Evolutionary conservation across 2,888 invertebrate species (phyloP).

Genomic region (Timandra comae): DNA sequence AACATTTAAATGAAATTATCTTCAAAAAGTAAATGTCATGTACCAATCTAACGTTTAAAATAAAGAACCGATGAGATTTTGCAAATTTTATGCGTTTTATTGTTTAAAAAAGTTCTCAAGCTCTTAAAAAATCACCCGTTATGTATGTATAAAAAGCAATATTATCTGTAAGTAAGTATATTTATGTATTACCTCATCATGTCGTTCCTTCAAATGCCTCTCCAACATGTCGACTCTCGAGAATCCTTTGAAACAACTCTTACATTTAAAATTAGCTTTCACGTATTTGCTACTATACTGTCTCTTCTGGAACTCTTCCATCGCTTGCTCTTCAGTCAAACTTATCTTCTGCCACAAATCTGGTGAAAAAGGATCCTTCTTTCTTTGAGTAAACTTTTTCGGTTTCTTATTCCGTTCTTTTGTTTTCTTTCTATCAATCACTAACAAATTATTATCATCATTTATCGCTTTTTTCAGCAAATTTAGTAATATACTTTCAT

Average conservation of each 20-base stretch:
- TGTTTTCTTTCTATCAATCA: conserved; percentile 14
- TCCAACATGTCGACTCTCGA: conserved; percentile 53
- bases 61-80: too few species aligned
- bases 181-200: conserved; percentile 56
- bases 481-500: conserved; percentile 21
- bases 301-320: conserved; percentile 40
- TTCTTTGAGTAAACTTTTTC: conserved; percentile 24
- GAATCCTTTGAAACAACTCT: conserved; percentile 55
- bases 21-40: too few species aligned
- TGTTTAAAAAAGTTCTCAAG: too few species aligned
- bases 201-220: conserved; percentile 47
- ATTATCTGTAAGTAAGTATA: too few species aligned
- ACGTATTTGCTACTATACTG: conserved; percentile 41
- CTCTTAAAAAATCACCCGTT: too few species aligned
- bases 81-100: too few species aligned
- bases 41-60: too few species aligned
- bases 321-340: conserved; percentile 50
- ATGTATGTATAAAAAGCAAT: too few species aligned
- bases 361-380: conserved; percentile 33
- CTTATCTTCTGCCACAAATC: conserved; percentile 47
- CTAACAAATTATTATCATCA: conserved; percentile 18
- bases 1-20: too few species aligned
- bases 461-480: conserved; percentile 21
- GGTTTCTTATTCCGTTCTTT: conserved; percentile 6
- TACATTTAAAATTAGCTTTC: conserved; percentile 46